Evolutionary conservation across 2,888 invertebrate species (phyloP).

Genomic region (Nephrocerus scutellatus): DNA sequence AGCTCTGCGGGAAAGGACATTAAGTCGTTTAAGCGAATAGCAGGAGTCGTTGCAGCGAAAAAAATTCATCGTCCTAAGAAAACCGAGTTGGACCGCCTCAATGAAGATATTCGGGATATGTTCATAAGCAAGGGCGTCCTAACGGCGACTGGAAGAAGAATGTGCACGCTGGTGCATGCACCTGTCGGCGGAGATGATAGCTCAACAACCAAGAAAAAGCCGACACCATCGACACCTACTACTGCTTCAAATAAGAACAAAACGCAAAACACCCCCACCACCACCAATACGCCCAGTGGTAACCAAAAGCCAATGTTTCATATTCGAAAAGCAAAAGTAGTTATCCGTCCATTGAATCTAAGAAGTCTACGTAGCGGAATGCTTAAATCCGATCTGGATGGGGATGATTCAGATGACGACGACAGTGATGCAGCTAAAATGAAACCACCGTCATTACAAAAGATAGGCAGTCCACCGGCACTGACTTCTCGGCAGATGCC

Average conservation of each 20-base stretch:
- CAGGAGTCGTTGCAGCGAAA: no score
- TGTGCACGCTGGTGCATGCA: slow-evolving; percentile 50
- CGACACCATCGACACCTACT: not conserved
- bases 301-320: not conserved
- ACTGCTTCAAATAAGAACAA: not conserved
- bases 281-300: not conserved
- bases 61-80: no score
- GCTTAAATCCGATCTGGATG: not conserved
- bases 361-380: slow-evolving; percentile 9
- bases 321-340: slow-evolving; percentile 21
- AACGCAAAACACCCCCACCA: not conserved
- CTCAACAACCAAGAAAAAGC: slow-evolving; percentile 7
- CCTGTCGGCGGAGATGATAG: slow-evolving; percentile 23
- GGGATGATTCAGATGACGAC: slow-evolving; percentile 4
- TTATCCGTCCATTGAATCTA: slow-evolving; percentile 20
- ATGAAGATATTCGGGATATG: slow-evolving; percentile 60
- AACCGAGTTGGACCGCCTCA: slow-evolving; percentile 54
- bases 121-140: slow-evolving; percentile 56
- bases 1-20: no score
- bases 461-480: not conserved
- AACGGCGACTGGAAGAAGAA: slow-evolving; percentile 54
- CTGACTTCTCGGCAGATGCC: slow-evolving; percentile 30
- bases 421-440: slow-evolving; percentile 1
- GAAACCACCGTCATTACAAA: slow-evolving; percentile 12
- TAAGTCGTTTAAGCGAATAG: no score